phyloP scores from a whole-genome alignment of 2,113 vertebrate genomes.

The Melozone crissalis region DNA sequence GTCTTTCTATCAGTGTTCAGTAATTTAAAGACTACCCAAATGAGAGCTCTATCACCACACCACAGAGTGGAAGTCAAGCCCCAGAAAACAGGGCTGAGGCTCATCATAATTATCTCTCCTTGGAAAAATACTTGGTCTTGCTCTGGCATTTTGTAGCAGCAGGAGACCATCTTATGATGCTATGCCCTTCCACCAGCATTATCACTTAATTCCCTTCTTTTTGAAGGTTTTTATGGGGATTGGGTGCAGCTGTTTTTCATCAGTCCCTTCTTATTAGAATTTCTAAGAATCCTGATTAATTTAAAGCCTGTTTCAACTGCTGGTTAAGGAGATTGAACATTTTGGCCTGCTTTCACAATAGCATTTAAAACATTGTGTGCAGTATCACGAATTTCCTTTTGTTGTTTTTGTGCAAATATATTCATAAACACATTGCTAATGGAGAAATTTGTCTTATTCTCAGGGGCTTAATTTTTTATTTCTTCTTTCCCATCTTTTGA shows the following conservation, averaged over 20 bases:
- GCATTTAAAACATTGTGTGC: not conserved
- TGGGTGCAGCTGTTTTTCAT: slow-evolving; percentile 44
- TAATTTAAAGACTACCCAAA: not conserved
- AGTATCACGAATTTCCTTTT: not conserved
- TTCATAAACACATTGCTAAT: not conserved
- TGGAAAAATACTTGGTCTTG: not conserved
- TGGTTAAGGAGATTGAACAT: slow-evolving; percentile 28
- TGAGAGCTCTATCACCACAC: not conserved
- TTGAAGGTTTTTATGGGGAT: slow-evolving; percentile 18
- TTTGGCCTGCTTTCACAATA: not conserved
- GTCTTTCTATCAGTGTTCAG: not conserved
- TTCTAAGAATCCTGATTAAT: slow-evolving; percentile 60
- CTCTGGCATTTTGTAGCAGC: slow-evolving; percentile 9
- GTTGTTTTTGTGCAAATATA: not conserved
- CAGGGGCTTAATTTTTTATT: slow-evolving; percentile 11
- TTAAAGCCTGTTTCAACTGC: slow-evolving; percentile 57
- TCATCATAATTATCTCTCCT: not conserved
- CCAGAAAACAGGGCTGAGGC: not conserved
- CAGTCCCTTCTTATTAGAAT: slow-evolving; percentile 46
- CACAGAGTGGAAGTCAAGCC: not conserved
- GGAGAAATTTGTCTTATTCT: slow-evolving; percentile 5
- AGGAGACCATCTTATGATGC: not conserved
- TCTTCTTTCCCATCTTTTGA: not conserved
- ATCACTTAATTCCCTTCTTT: slow-evolving; percentile 46
- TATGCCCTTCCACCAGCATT: slow-evolving; percentile 21